Conservation (phyloP, 2,888 invertebrate genomes). For the Teleogryllus oceanicus region DNA sequence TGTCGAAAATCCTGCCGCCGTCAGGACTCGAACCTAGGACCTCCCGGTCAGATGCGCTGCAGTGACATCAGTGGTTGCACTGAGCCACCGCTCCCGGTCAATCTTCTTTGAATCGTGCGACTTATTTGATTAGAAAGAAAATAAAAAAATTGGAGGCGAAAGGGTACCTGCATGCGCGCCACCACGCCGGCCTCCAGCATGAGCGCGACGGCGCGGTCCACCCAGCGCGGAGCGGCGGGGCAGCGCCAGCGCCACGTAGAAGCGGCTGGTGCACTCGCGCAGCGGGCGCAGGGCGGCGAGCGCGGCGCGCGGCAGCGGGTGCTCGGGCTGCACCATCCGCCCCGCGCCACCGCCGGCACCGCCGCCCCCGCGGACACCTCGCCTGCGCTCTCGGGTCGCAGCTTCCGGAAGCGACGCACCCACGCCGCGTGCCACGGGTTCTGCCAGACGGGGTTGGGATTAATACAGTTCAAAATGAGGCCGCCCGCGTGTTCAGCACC, state of each 20-base stretch:
- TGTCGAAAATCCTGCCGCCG: too few species aligned
- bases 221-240: neutral
- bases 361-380: neutral
- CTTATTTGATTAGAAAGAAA: too few species aligned
- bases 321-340: neutral
- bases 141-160: too few species aligned
- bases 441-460: neutral
- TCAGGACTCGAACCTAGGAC: too few species aligned
- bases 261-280: conserved; percentile 7
- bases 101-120: too few species aligned
- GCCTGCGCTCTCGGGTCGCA: neutral
- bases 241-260: neutral
- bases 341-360: neutral
- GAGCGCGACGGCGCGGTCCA: neutral
- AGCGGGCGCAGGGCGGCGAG: neutral
- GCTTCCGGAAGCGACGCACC: neutral
- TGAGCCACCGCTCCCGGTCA: too few species aligned
- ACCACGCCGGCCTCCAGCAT: neutral
- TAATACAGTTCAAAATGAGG: too few species aligned
- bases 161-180: neutral
- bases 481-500: too few species aligned
- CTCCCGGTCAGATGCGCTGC: too few species aligned
- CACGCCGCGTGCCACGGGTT: neutral
- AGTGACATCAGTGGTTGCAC: too few species aligned
- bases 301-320: neutral